Percentiles rank a stretch among this genome's conserved stretches.
These are phyloP conservation scores for Diorhabda sublineata DNA, from an alignment of 1,140 invertebrate genomes.

Conservation along the genomic window DNA sequence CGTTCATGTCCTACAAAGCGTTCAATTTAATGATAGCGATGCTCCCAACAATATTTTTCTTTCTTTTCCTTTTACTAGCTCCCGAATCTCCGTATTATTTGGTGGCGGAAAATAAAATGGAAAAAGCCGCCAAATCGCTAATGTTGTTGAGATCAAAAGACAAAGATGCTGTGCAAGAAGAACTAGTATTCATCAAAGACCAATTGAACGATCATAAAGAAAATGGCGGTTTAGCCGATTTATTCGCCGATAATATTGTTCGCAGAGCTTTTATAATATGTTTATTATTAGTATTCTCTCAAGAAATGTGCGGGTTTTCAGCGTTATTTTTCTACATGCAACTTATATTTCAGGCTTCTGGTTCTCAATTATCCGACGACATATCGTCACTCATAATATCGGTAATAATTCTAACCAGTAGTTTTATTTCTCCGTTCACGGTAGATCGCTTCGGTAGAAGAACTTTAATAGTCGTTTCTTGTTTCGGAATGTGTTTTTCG, in stretches of 20 bases:
- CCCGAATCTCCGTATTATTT: constrained; percentile 76
- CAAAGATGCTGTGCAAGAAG: constrained; percentile 52
- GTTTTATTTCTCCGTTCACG: constrained; percentile 61
- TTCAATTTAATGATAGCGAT: constrained; percentile 50
- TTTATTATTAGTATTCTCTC: constrained; percentile 76
- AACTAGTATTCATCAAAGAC: constrained; percentile 52
- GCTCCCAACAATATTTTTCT: constrained; percentile 51
- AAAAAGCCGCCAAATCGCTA: constrained; percentile 59
- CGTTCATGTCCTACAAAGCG: constrained; percentile 52
- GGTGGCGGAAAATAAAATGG: constrained; percentile 53
- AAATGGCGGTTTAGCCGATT: constrained; percentile 51
- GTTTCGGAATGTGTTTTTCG: constrained; percentile 53
- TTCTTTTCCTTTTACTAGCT: constrained; percentile 45
- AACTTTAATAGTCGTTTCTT: constrained; percentile 64
- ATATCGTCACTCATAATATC: constrained; percentile 71
- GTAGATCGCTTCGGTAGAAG: constrained; percentile 70
- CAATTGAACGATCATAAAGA: constrained; percentile 21
- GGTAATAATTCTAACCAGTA: constrained; percentile 59
- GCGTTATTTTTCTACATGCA: constrained; percentile 76
- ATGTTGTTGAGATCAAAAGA: constrained; percentile 55
- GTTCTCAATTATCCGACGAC: constrained; percentile 52
- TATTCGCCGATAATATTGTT: constrained; percentile 52
- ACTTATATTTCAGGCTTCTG: constrained; percentile 64
- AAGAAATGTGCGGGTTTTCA: constrained; percentile 80
- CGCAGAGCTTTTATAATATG: constrained; percentile 69